phyloP scores from a whole-genome alignment of 2,888 invertebrate genomes.

The Diaprepes abbreviatus region DNA sequence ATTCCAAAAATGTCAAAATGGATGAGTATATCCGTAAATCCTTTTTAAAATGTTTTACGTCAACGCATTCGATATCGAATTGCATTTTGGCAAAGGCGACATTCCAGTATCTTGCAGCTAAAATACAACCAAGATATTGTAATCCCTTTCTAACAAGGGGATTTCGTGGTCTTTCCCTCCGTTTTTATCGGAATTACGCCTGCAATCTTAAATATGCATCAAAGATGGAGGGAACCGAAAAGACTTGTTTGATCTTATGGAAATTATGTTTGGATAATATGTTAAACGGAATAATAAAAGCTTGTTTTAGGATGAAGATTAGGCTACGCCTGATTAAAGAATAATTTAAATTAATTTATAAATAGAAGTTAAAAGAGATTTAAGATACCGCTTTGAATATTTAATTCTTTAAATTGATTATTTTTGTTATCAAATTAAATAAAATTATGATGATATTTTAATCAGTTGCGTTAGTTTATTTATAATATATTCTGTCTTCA shows the following conservation, averaged over 20 bases:
- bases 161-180: constrained; percentile 19
- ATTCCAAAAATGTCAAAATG: neutral
- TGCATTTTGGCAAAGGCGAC: constrained; percentile 15
- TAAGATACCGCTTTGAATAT: neutral
- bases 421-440: no score
- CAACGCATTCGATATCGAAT: constrained; percentile 20
- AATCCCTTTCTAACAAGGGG: constrained; percentile 31
- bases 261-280: constrained; percentile 47
- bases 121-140: constrained; percentile 38
- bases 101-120: constrained; percentile 15
- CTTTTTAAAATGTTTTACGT: no score
- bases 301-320: constrained; percentile 41
- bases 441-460: no score
- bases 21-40: constrained; percentile 7
- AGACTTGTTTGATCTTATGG: constrained; percentile 48
- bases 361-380: constrained; percentile 24
- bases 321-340: constrained; percentile 32
- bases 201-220: constrained; percentile 49
- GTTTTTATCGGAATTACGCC: constrained; percentile 43
- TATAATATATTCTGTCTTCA: no score
- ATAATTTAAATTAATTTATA: constrained; percentile 40
- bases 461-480: no score
- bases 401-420: neutral
- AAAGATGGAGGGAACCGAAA: constrained; percentile 32
- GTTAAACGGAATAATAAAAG: constrained; percentile 47